phyloP scores from a whole-genome alignment of 2,797 vertebrate species.

The Rhodeus uyekii region DNA sequence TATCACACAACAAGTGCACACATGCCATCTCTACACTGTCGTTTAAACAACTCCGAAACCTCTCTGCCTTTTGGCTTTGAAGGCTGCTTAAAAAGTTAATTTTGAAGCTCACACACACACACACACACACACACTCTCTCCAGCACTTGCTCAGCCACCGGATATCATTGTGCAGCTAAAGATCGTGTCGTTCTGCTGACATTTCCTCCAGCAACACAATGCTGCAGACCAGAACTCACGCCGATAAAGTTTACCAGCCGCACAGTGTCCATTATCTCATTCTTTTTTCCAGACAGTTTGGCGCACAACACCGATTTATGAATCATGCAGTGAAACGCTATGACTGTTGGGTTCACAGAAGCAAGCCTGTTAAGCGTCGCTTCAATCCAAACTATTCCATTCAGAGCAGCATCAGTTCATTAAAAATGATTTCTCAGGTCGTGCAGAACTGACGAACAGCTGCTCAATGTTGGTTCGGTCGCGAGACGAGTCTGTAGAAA shows the following conservation, averaged over 20 bases:
- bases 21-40: too few species aligned
- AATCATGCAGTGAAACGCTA: not conserved
- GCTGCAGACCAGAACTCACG: not conserved
- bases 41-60: too few species aligned
- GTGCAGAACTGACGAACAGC: too few species aligned
- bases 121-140: not conserved
- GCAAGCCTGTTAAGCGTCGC: not conserved
- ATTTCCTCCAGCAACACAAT: not conserved
- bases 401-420: not conserved
- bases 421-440: not conserved
- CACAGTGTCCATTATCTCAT: not conserved
- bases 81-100: too few species aligned
- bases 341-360: not conserved
- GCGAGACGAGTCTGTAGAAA: too few species aligned
- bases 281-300: not conserved
- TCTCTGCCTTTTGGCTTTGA: too few species aligned
- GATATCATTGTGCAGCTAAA: not conserved
- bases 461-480: too few species aligned
- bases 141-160: not conserved
- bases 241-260: not conserved
- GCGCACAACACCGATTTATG: not conserved
- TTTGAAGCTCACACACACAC: too few species aligned
- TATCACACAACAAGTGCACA: too few species aligned
- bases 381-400: not conserved
- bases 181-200: not conserved